Evolutionary conservation across 2,888 invertebrate species (phyloP).

Genomic region (Noctua janthina): DNA sequence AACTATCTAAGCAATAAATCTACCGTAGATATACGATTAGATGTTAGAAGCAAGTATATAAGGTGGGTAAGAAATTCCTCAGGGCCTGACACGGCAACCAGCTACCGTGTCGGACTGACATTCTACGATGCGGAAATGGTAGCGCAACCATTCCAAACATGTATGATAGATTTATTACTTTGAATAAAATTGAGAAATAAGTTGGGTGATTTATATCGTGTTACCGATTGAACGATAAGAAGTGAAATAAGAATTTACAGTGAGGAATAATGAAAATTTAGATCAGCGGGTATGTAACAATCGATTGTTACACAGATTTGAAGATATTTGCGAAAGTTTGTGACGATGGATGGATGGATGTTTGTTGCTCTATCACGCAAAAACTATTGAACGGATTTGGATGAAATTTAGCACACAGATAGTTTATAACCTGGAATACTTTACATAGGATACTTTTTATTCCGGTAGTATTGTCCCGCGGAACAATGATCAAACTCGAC

Average conservation of each 20-base stretch:
- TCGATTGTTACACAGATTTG: neutral
- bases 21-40: conserved; percentile 31
- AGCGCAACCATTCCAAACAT: conserved; percentile 43
- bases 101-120: conserved; percentile 58
- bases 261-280: neutral
- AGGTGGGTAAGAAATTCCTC: conserved; percentile 53
- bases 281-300: neutral
- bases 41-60: conserved; percentile 31
- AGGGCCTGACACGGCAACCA: conserved; percentile 44
- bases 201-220: conserved; percentile 9
- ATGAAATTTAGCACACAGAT: too few species aligned
- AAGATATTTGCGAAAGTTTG: neutral
- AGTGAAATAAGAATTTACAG: conserved; percentile 3
- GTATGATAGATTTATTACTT: conserved; percentile 52
- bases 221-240: conserved; percentile 9
- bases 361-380: too few species aligned
- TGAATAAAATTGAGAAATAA: conserved; percentile 54
- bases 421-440: too few species aligned
- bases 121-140: conserved; percentile 51
- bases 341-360: too few species aligned
- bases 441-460: too few species aligned
- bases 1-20: conserved; percentile 51
- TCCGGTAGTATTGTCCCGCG: too few species aligned
- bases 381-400: too few species aligned
- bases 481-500: too few species aligned